Base-by-base conservation (phyloP, 2,888 invertebrate genomes). In the Marasmarcha lunaedactyla region DNA sequence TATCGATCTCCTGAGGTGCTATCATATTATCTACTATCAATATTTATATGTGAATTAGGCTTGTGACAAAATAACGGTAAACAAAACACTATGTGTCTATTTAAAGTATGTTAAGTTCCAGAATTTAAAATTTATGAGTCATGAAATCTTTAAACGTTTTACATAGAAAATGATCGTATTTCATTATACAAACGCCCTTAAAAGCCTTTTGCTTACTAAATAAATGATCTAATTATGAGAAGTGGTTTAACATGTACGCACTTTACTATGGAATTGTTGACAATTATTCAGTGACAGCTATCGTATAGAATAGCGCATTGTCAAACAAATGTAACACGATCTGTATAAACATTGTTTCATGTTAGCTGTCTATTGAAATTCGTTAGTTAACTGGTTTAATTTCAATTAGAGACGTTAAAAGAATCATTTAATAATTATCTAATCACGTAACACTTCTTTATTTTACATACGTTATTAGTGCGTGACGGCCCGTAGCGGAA, bases 141-240 rank as follows among this genome's bases (percentile, higher is more conserved):
- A n/a, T n/a, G n/a, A n/a, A n/a, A n/a, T n/a, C n/a, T n/a, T n/a
- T n/a, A n/a, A n/a, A n/a, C n/a, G n/a, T n/a, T n/a, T n/a, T n/a
- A n/a, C n/a, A n/a, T n/a, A n/a, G n/a, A n/a, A n/a, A n/a, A n/a
- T n/a, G n/a, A n/a, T n/a, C n/a, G n/a, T n/a, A n/a, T n/a, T n/a
- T n/a, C n/a, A n/a, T n/a, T n/a, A n/a, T n/a, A n/a, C n/a, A n/a
- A n/a, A n/a, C n/a, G n/a, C n/a, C n/a, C n/a, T 7, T 30, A 11
- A 11, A 30, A 4, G n/a, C 12, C 3, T 11, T 30, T n/a, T 4
- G 30, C n/a, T 30, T 30, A 11, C 14, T 13, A 61, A 62, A 71
- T 62, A 64, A 70, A 70, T 65, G 54, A 55, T 57, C 55, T 65
- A 67, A 71, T 70, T 71, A 68, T 65, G 50, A 53, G 41, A 48